Evolutionary conservation across 2,113 vertebrate species (phyloP), one percentile per base, ranked within the genome.

Genomic region (Oenanthe oenanthe): DNA sequence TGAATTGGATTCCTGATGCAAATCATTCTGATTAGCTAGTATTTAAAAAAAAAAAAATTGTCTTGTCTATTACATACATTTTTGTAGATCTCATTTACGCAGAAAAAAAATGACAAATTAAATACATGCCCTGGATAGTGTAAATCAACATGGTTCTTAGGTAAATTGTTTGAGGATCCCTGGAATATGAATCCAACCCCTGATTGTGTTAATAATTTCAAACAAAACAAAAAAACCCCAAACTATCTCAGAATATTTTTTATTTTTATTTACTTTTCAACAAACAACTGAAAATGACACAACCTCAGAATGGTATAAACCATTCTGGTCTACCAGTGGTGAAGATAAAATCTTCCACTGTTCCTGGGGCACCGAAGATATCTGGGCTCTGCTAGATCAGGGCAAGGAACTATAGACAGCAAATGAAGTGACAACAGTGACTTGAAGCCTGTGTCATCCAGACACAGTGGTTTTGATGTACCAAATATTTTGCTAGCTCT

Each of bases 21-120:
- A 92, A 93, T 96, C 34, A 88, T 95, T 96, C 72, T 74, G 92
- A 92, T 91, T 92, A 92, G 26, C 63, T 34, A 85, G 57, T 96
- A 93, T 95, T 82, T 81, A 0, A 71, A 78, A 94, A 89, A 0
- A 0, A 72, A 77, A 91, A 65, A 65, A 21, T 50, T 94, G 38
- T 94, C 54, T 93, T 93, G 34, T 71, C 61, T 66, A 22, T 85
- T 78, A 29, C 1, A 1, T 80, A 42, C 17, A 65, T 93, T 85
- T 90, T 85, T 92, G 47, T 72, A 75, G 61, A 67, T 76, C 17
- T 91, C 26, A 73, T 93, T 94, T 94, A 56, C 68, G 67, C n/a
- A 62, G 85, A 67, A 85, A 95, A 72, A 68, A 78, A 79, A 72
- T 18, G 48, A 51, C 54, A 89, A 91, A 92, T 81, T 77, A 87